Evolutionary conservation across 2,888 invertebrate species (phyloP).

Genomic region (Venustoraphidia nigricollis): DNA sequence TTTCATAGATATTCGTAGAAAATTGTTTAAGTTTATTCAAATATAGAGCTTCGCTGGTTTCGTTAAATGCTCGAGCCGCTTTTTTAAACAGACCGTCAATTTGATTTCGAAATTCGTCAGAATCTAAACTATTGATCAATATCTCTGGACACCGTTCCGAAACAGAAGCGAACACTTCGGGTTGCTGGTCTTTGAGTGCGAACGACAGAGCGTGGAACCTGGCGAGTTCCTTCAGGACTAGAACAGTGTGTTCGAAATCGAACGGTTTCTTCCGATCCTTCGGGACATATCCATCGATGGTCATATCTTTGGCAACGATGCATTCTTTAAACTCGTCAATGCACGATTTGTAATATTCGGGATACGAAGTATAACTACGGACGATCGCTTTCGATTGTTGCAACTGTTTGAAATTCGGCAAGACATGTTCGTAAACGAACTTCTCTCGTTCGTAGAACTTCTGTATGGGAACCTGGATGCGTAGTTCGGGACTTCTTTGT

Average conservation of each 20-base stretch:
- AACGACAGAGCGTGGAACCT: slow-evolving; percentile 20
- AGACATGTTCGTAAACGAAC: slow-evolving; percentile 16
- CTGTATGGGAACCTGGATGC: slow-evolving; percentile 13
- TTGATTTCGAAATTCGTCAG: not conserved
- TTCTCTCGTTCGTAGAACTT: slow-evolving; percentile 17
- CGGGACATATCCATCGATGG: slow-evolving; percentile 12
- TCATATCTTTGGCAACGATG: slow-evolving; percentile 17
- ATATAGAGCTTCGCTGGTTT: slow-evolving; percentile 7
- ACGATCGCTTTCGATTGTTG: slow-evolving; percentile 12
- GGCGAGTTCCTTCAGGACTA: slow-evolving; percentile 18
- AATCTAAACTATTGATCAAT: slow-evolving; percentile 9
- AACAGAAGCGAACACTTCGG: slow-evolving; percentile 14
- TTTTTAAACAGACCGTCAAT: slow-evolving; percentile 2
- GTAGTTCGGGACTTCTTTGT: slow-evolving; percentile 11
- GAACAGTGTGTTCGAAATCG: slow-evolving; percentile 16
- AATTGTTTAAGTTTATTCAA: slow-evolving; percentile 10
- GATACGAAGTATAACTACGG: slow-evolving; percentile 10
- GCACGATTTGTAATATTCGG: slow-evolving; percentile 10
- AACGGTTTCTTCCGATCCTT: slow-evolving; percentile 15
- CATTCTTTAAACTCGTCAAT: slow-evolving; percentile 13
- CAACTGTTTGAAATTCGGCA: slow-evolving; percentile 15
- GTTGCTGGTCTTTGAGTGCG: slow-evolving; percentile 16
- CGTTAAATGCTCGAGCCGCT: slow-evolving; percentile 8
- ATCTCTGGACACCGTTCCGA: slow-evolving; percentile 9
- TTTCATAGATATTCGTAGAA: slow-evolving; percentile 1